Evolutionary conservation across 2,797 vertebrate genomes (phyloP).

Genomic region (Bovichtus variegatus): DNA sequence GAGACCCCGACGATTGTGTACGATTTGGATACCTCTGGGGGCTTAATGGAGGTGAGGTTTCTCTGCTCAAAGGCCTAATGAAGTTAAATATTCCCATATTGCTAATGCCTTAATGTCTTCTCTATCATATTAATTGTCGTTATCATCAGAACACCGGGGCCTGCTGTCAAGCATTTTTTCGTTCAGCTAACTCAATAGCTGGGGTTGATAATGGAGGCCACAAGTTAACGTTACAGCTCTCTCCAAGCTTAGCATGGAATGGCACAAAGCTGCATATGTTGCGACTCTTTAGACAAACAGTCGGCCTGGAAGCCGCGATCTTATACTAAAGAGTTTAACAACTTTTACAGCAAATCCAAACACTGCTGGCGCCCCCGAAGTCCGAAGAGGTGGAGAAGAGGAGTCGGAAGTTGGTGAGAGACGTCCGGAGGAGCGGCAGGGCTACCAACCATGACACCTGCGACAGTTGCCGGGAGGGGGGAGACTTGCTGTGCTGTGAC

Average conservation of each 20-base stretch:
- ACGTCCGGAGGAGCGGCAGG: conserved; percentile 93
- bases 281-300: not conserved
- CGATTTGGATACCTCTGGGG: conserved; percentile 98
- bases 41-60: conserved; percentile 95
- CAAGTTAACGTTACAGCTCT: conserved; percentile 15
- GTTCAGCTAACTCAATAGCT: not conserved
- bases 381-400: conserved; percentile 95
- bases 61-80: conserved; percentile 40
- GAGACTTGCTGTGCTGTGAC: conserved; percentile 96
- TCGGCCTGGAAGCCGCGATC: too few species aligned
- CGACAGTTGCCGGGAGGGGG: conserved; percentile 97
- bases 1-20: conserved; percentile 99
- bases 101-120: not conserved
- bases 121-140: accelerated
- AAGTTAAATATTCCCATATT: not conserved
- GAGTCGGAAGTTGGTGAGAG: conserved; percentile 93
- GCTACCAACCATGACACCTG: conserved; percentile 99
- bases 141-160: accelerated
- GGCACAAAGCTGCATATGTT: conserved; percentile 9
- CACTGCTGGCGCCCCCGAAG: conserved; percentile 95
- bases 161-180: not conserved
- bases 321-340: conserved; percentile 2
- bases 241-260: not conserved
- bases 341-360: conserved; percentile 94
- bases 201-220: conserved; percentile 53